A percentile compares a stretch with the other conserved stretches of the same genome.
These are phyloP conservation scores for Caenorhabditis sulstoni DNA, from an alignment of 2,888 invertebrate species.

Conservation along the genomic window DNA sequence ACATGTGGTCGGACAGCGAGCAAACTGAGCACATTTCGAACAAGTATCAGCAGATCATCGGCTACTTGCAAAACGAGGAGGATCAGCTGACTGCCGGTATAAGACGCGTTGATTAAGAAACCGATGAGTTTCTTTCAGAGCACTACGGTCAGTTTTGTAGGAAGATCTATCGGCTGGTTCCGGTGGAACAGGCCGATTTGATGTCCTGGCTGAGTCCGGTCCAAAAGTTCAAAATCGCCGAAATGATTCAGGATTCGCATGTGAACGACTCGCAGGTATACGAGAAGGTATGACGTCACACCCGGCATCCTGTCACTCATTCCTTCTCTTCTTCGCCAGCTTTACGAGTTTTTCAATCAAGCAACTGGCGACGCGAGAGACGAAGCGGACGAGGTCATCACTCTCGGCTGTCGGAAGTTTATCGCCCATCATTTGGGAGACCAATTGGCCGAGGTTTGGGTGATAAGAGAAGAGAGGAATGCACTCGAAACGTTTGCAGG, in stretches of 20 bases:
- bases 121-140: constrained; percentile 38
- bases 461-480: constrained; percentile 21
- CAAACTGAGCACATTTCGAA: constrained; percentile 65
- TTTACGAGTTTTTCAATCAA: constrained; percentile 65
- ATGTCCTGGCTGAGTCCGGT: constrained; percentile 64
- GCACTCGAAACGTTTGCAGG: constrained; percentile 36
- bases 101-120: too few species aligned
- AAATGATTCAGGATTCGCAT: constrained; percentile 64
- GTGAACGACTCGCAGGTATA: constrained; percentile 64
- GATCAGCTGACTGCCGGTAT: constrained; percentile 65
- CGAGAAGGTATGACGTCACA: constrained; percentile 57
- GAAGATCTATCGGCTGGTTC: constrained; percentile 69
- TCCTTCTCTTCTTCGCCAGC: constrained; percentile 24
- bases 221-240: constrained; percentile 61
- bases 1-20: constrained; percentile 65
- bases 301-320: background rate
- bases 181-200: constrained; percentile 65
- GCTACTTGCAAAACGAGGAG: constrained; percentile 61
- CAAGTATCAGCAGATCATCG: constrained; percentile 66
- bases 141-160: constrained; percentile 71
- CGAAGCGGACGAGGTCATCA: constrained; percentile 67
- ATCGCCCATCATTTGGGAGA: constrained; percentile 70
- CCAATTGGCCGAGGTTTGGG: constrained; percentile 64
- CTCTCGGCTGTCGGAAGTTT: constrained; percentile 67
- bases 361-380: constrained; percentile 64